Base-by-base conservation (phyloP, 1,140 invertebrate genomes). In the Lanistes nyassanus region DNA sequence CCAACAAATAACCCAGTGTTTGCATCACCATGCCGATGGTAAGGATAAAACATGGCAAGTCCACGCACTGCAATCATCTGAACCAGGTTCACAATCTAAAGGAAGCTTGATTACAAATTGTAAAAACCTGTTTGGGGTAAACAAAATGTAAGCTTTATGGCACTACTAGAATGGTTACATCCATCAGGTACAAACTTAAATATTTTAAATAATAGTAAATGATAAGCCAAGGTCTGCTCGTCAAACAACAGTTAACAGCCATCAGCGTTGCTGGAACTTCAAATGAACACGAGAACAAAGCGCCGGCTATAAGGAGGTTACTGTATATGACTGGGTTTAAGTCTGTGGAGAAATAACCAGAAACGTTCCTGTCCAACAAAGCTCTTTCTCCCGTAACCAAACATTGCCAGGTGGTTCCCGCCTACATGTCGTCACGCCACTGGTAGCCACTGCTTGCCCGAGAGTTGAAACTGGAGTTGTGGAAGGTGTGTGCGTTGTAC, bases 361-460 rank as follows among this genome's bases (percentile, higher is more conserved):
- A 11, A 23, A 37, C 65, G n/a, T n/a, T n/a, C n/a, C n/a, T n/a
- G 6, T 11, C 7, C 37, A 7, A 42, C 13, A 42, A 67, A 31
- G 21, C 56, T n/a, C 29, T 23, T 53, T 19, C 37, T 34, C 6
- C 23, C 36, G 16, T 58, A 9, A 7, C 31, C 56, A 37, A n/a
- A 3, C n/a, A 29, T 37, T 26, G 16, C 23, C 1, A 19, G 2
- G 16, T 23, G 31, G 42, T 42, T 39, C 16, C n/a, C n/a, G 39
- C 36, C 34, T 70, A 78, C 29, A 75, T 65, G 26, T 77, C 77
- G 31, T 79, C 79, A 26, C 77, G 72, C 76, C 77, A 82, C 64
- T 79, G 76, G 42, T 65, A 66, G 74, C 76, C 77, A 23, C 67
- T 53, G n/a, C 71, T 75, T 31, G 29, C 65, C 42, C 42, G 42